Percentiles rank a stretch among this genome's conserved stretches.
phyloP scores from a whole-genome alignment of 2,888 invertebrate genomes.

The Germaria angustata region DNA sequence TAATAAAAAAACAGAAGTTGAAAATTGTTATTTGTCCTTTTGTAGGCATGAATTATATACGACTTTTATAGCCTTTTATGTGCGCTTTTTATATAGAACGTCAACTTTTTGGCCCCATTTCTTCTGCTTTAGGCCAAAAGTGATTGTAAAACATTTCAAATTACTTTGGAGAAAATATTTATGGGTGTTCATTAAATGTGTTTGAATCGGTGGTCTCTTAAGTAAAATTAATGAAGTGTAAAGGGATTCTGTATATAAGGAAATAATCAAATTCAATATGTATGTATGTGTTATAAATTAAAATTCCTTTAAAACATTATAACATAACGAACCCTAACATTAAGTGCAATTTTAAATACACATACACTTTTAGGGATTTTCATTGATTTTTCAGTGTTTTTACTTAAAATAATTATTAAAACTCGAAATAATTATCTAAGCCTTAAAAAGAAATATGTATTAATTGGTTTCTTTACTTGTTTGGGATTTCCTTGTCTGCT shows the following conservation, averaged over 20 bases:
- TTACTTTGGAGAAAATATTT: slow-evolving; percentile 51
- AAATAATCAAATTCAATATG: no score
- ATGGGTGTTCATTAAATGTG: slow-evolving; percentile 51
- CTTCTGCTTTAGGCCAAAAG: slow-evolving; percentile 43
- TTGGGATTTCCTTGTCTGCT: no score
- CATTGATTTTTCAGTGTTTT: no score
- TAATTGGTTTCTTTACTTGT: no score
- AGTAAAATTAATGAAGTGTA: slow-evolving; percentile 63
- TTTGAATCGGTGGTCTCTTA: slow-evolving; percentile 41
- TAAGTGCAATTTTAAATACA: no score
- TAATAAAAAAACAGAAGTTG: slow-evolving; percentile 47
- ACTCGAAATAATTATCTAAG: no score
- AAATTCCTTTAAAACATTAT: no score
- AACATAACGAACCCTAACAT: no score
- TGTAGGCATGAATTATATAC: slow-evolving; percentile 62
- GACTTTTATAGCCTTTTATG: slow-evolving; percentile 64
- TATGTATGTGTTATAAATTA: no score
- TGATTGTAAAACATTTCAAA: slow-evolving; percentile 63
- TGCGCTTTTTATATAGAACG: slow-evolving; percentile 16
- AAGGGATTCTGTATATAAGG: slow-evolving; percentile 29
- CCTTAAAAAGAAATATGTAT: no score
- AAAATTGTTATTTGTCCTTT: slow-evolving; percentile 55
- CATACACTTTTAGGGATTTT: no score
- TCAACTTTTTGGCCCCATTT: slow-evolving; percentile 40
- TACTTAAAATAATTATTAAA: no score